phyloP scores from a whole-genome alignment of 2,113 vertebrate species.

The Saguinus midas region DNA sequence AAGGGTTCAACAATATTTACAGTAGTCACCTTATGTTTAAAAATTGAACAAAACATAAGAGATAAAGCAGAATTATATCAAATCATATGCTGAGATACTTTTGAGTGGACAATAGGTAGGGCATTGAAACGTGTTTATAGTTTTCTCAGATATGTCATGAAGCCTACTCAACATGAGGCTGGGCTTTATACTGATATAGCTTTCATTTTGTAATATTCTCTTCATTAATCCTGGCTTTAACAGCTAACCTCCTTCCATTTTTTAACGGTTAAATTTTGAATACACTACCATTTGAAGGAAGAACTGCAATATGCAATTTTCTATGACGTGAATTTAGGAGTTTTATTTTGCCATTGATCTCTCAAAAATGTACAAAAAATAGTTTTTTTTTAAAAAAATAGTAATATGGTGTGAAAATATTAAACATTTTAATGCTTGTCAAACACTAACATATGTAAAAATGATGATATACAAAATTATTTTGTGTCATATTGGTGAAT shows the following conservation, averaged over 20 bases:
- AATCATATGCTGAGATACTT: neutral
- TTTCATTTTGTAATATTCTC: neutral
- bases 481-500: neutral
- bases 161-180: neutral
- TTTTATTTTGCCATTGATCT: neutral
- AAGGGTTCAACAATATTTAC: neutral
- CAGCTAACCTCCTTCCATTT: neutral
- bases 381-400: neutral
- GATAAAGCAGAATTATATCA: neutral
- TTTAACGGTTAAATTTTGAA: neutral
- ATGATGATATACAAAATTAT: neutral
- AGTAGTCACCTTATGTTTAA: neutral
- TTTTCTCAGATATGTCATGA: neutral
- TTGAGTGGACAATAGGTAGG: neutral
- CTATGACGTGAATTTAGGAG: neutral
- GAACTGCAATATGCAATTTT: neutral
- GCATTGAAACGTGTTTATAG: neutral
- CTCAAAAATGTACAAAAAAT: neutral
- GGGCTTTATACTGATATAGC: neutral
- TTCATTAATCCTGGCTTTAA: neutral
- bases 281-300: neutral
- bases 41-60: neutral
- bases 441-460: neutral
- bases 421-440: neutral
- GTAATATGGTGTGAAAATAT: neutral